phyloP scores from a whole-genome alignment of 2,888 invertebrate species.

The Drosophila lacicola region DNA sequence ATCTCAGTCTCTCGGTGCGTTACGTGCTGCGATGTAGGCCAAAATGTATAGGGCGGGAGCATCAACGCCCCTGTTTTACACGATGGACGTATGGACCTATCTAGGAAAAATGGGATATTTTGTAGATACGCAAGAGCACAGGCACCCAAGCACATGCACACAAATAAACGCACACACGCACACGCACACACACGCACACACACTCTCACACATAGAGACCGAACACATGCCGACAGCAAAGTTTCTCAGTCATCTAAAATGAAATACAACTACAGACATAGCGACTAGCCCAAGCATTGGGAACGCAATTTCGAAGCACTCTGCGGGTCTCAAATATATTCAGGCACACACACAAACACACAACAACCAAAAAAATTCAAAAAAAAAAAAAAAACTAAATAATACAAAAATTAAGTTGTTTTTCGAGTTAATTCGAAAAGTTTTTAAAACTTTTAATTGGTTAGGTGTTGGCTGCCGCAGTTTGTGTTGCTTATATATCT shows the following conservation, averaged over 20 bases:
- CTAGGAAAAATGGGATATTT: conserved; percentile 58
- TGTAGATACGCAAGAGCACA: conserved; percentile 38
- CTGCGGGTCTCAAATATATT: conserved; percentile 44
- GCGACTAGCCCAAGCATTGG: conserved; percentile 27
- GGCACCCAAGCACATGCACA: conserved; percentile 4
- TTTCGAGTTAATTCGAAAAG: conserved; percentile 70
- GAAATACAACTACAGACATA: conserved; percentile 23
- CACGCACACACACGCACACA: conserved; percentile 3
- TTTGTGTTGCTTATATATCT: conserved; percentile 27
- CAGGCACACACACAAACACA: conserved; percentile 13
- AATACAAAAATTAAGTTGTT: conserved; percentile 63
- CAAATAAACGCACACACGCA: neutral
- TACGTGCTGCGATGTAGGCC: conserved; percentile 47
- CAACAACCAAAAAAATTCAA: neutral
- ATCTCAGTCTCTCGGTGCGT: conserved; percentile 11
- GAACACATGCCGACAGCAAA: conserved; percentile 31
- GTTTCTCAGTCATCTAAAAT: conserved; percentile 28
- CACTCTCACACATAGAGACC: conserved; percentile 1
- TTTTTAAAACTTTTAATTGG: conserved; percentile 69
- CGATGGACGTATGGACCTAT: conserved; percentile 36
- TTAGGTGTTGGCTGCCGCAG: conserved; percentile 56
- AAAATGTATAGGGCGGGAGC: conserved; percentile 38
- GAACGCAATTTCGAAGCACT: conserved; percentile 43
- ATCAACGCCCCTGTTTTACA: conserved; percentile 57
- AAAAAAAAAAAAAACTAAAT: conserved; percentile 1